Base-by-base conservation (phyloP, 2,113 vertebrate genomes). In the Phyllostomus discolor region DNA sequence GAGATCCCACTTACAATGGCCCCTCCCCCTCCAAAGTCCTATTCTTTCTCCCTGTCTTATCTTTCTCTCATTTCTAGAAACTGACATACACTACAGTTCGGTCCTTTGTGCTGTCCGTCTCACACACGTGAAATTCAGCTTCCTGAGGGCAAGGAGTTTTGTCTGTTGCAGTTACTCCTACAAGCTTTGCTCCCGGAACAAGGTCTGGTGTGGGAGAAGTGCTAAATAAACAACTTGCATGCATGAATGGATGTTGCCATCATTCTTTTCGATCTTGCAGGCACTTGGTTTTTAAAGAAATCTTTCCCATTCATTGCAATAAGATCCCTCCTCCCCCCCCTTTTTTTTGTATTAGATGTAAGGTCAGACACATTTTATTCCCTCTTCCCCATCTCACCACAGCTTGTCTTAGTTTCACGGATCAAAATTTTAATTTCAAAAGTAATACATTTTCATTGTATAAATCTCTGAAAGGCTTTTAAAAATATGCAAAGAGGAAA, bases 391-490 rank as follows among this genome's bases (percentile, higher is more conserved):
- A 78, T 38, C 85, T 17, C 46, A 50, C 75, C 33, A n/a, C 9
- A 78, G 33, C 33, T n/a, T 78, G 46, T 17, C 75, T 79, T 95
- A 70, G 20, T 84, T 85, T 81, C 87, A 54, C 43, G 86, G 85
- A 84, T 87, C 83, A 81, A n/a, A 83, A 67, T 76, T 93, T 92
- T 52, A 75, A 3, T 76, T 82, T 86, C 57, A 88, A 87, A 96
- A 95, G 54, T 28, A 95, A 90, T 76, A 59, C 10, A 52, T 87
- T 95, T 76, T 81, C 46, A 59, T 83, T 90, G 46, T 90, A 35
- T 82, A 94, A 75, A 75, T 94, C 54, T 94, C 76, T 82, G 50
- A 72, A 59, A 96, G 62, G 72, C 87, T 85, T 96, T n/a, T 20
- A 62, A 59, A 94, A 91, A 78, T 87, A 83, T 54, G 10, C 52